Conservation (phyloP, 2,888 invertebrate species). For the Dione juno region DNA sequence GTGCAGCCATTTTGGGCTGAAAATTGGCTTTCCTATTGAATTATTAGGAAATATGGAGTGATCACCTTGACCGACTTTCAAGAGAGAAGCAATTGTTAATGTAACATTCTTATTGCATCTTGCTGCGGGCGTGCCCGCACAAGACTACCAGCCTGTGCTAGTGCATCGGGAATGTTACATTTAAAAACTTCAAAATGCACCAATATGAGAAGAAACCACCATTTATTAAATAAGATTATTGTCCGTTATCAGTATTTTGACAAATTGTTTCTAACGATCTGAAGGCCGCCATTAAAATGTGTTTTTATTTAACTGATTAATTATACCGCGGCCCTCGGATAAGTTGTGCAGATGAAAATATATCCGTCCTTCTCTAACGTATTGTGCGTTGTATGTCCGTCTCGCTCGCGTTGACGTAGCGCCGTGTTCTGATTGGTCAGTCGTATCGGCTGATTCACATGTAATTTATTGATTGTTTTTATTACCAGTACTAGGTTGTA, state of each 20-base stretch:
- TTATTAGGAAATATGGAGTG: conserved; percentile 9
- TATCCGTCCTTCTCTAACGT: conserved; percentile 8
- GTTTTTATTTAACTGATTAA: conserved; percentile 11
- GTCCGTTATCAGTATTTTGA: background rate
- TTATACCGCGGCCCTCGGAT: conserved; percentile 10
- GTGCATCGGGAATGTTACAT: conserved; percentile 58
- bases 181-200: conserved; percentile 45
- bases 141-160: conserved; percentile 52
- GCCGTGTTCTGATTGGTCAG: conserved; percentile 8
- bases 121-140: conserved; percentile 56
- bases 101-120: conserved; percentile 76
- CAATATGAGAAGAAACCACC: conserved; percentile 5
- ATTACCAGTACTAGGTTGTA: background rate
- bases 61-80: conserved; percentile 18
- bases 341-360: background rate
- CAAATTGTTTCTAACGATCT: conserved; percentile 1
- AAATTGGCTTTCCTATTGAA: background rate
- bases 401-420: background rate
- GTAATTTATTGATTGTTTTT: conserved; percentile 27
- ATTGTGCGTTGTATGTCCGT: background rate
- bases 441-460: conserved; percentile 18
- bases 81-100: conserved; percentile 48
- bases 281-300: conserved; percentile 13
- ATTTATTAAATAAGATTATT: too few relatives aligned
- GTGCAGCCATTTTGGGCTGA: background rate